phyloP scores from a whole-genome alignment of 2,113 vertebrate genomes.

The Lophochroa leadbeateri region DNA sequence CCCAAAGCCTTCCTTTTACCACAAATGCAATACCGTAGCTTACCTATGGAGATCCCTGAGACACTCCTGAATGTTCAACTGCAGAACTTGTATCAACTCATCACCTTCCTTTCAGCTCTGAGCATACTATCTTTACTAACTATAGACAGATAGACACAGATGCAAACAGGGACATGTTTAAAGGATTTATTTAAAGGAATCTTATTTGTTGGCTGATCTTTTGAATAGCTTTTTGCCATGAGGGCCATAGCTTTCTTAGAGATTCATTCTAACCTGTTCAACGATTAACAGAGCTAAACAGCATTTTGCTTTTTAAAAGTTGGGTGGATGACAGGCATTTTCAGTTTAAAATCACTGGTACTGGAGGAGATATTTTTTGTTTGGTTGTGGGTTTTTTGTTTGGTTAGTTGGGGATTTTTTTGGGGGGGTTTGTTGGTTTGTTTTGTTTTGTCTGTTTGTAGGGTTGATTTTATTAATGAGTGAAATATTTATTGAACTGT shows the following conservation, averaged over 20 bases:
- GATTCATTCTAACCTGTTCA: not conserved
- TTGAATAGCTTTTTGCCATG: not conserved
- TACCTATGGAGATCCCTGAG: not conserved
- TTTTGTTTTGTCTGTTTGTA: not conserved
- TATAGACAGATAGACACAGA: not conserved
- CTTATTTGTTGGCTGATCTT: not conserved
- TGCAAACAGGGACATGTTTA: fast-evolving
- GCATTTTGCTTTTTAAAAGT: constrained; percentile 31
- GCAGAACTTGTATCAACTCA: not conserved
- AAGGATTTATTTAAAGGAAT: not conserved
- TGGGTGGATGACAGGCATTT: not conserved
- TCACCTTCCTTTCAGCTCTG: constrained; percentile 8
- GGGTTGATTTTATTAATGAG: not conserved
- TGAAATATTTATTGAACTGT: not conserved
- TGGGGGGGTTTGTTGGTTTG: not conserved
- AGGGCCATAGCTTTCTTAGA: not conserved
- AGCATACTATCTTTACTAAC: not conserved
- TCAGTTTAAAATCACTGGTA: not conserved
- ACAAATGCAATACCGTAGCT: not conserved
- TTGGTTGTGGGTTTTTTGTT: not conserved
- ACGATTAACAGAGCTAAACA: not conserved
- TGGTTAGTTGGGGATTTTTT: not conserved
- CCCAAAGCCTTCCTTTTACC: not conserved
- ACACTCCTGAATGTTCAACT: not conserved
- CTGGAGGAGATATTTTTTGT: not conserved